phyloP scores from a whole-genome alignment of 2,113 vertebrate genomes.

The Pseudorasbora parva region DNA sequence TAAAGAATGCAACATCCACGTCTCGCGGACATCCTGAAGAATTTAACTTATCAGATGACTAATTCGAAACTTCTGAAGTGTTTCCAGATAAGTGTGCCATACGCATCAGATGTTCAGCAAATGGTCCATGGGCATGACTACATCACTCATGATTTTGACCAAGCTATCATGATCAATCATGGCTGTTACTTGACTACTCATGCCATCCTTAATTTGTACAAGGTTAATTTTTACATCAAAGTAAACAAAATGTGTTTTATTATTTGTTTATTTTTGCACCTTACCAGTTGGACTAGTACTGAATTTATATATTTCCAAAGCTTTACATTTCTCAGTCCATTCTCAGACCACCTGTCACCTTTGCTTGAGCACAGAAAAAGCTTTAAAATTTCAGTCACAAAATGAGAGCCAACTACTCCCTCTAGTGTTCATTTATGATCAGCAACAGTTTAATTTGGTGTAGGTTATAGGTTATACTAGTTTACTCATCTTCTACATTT shows the following conservation, averaged over 20 bases:
- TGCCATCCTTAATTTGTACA: not conserved
- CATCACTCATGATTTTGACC: not conserved
- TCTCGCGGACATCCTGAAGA: too few relatives aligned
- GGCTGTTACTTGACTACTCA: not conserved
- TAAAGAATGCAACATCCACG: too few relatives aligned
- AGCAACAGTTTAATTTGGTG: not conserved
- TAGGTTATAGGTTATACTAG: not conserved
- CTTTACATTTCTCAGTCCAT: not conserved
- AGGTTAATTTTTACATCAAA: not conserved
- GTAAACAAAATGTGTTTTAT: too few relatives aligned
- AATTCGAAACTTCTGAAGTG: too few relatives aligned
- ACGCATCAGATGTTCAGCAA: too few relatives aligned
- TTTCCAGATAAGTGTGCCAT: too few relatives aligned
- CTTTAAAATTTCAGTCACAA: not conserved
- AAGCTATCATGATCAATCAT: too few relatives aligned
- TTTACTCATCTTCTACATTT: not conserved
- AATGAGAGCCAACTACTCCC: slow-evolving; percentile 22
- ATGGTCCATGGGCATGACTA: too few relatives aligned
- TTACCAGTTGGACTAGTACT: not conserved
- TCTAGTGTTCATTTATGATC: slow-evolving; percentile 41
- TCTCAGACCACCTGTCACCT: not conserved
- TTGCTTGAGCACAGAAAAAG: not conserved
- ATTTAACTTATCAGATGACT: too few relatives aligned
- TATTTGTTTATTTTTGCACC: too few relatives aligned
- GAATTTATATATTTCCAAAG: not conserved